Percentiles rank a stretch among this genome's conserved stretches.
Conservation (phyloP, 2,113 vertebrate species). For the Patagioenas fasciata region DNA sequence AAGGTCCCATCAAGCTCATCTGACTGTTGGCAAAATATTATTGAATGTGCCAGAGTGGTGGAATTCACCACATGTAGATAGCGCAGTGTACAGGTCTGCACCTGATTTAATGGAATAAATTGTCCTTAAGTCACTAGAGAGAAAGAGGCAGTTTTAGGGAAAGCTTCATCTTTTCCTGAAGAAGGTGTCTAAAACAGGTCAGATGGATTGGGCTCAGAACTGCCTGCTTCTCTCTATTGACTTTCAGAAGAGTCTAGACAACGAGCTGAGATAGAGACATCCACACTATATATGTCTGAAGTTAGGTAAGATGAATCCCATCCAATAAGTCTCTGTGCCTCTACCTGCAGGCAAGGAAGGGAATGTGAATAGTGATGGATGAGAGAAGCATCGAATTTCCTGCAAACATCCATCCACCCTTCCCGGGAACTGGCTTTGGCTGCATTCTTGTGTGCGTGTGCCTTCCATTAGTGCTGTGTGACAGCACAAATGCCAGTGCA, state of each 20-base stretch:
- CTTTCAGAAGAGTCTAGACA: constrained; percentile 48
- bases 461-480: not conserved
- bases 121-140: not conserved
- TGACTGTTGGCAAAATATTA: not conserved
- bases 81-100: not conserved
- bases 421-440: not conserved
- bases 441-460: not conserved
- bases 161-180: constrained; percentile 44
- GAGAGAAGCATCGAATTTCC: constrained; percentile 58
- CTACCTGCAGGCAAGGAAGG: constrained; percentile 55
- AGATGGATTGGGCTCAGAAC: constrained; percentile 40
- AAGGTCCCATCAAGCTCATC: not conserved
- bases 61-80: not conserved
- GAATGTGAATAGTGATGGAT: constrained; percentile 66
- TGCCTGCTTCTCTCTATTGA: constrained; percentile 35
- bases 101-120: not conserved
- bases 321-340: constrained; percentile 44
- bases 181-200: constrained; percentile 33
- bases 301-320: constrained; percentile 62
- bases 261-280: constrained; percentile 47
- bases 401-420: constrained; percentile 25
- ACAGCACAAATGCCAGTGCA: constrained; percentile 4
- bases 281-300: constrained; percentile 50
- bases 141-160: constrained; percentile 27
- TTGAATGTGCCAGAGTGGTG: not conserved